Base-by-base conservation (phyloP, 2,113 vertebrate species). In the Myotis davidii region DNA sequence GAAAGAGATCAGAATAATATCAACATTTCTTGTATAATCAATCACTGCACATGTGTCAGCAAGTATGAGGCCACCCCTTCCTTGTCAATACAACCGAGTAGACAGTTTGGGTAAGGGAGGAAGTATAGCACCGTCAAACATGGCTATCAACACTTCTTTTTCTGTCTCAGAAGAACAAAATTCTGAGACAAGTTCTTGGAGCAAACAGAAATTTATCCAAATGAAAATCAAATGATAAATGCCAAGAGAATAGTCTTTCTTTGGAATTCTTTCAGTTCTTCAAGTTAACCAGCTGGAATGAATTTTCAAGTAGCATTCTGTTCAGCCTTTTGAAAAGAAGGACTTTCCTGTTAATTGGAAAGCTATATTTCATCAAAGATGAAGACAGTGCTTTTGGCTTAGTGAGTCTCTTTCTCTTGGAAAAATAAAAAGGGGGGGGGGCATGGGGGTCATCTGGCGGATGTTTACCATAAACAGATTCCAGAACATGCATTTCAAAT, bases 301-400 rank as follows among this genome's bases (percentile, higher is more conserved):
- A 95, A 98, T 97, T 98, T 97, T 93, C 88, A 97, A 98, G 96
- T 96, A 96, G 97, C 88, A 84, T 98, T 97, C 88, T 97, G 88
- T 92, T 95, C 94, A 94, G 94, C 2, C 56, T 95, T 97, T 97
- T 85, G 85, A 97, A 97, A 97, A 85, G 83, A 96, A 94, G 94
- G 85, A 65, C 84, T 96, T 94, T 94, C 50, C 85, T 94, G 78
- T 90, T 98, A 92, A 97, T 96, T 97, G 91, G 48, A 96, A 98
- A 91, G 77, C 85, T 96, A 85, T 90, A 96, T 92, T 96, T 96
- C 77, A 92, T 95, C 82, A 87, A 95, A 95, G 88, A 96, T 95
- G 94, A 96, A 95, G 88, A 94, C 88, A 95, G 34, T 91, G 34
- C 34, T 95, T 65, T 96, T 95, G 85, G 88, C 69, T 90, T 95